phyloP scores from a whole-genome alignment of 2,888 invertebrate species.

The Crepidodera aurea region DNA sequence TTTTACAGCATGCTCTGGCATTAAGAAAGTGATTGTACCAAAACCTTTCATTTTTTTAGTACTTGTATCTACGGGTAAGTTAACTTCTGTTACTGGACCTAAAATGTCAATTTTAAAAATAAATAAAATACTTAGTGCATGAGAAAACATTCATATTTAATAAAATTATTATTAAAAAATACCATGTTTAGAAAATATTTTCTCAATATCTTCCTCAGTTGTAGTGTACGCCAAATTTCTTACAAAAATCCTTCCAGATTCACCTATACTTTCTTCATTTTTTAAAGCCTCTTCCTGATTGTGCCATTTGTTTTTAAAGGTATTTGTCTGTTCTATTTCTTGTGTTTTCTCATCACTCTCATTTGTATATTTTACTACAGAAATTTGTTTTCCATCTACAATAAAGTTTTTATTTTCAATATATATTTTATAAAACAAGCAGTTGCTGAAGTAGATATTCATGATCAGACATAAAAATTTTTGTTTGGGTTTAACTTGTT shows the following conservation, averaged over 20 bases:
- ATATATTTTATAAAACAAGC: too few relatives aligned
- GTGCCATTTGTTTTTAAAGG: constrained; percentile 66
- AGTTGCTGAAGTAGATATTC: too few relatives aligned
- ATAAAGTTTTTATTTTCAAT: constrained; percentile 47
- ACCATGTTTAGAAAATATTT: constrained; percentile 87
- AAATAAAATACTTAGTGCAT: background rate
- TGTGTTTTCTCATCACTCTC: constrained; percentile 41
- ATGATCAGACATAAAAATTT: too few relatives aligned
- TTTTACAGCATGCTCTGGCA: constrained; percentile 93
- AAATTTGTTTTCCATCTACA: constrained; percentile 55
- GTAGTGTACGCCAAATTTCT: constrained; percentile 89
- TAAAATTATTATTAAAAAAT: too few relatives aligned
- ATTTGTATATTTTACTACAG: constrained; percentile 55
- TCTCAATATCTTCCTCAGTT: constrained; percentile 84
- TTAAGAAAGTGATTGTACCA: constrained; percentile 89
- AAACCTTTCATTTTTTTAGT: constrained; percentile 91
- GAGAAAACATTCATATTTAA: too few relatives aligned
- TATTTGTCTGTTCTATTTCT: constrained; percentile 42
- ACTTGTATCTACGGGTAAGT: constrained; percentile 84
- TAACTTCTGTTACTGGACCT: constrained; percentile 88
- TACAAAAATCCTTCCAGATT: constrained; percentile 92
- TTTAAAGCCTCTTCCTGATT: constrained; percentile 70
- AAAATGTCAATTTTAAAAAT: constrained; percentile 17
- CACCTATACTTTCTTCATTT: constrained; percentile 82
- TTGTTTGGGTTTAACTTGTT: too few relatives aligned